These are phyloP conservation scores for Caenorhabditis sp. DNA, from an alignment of 2,888 invertebrate species.

Conservation along the genomic window DNA sequence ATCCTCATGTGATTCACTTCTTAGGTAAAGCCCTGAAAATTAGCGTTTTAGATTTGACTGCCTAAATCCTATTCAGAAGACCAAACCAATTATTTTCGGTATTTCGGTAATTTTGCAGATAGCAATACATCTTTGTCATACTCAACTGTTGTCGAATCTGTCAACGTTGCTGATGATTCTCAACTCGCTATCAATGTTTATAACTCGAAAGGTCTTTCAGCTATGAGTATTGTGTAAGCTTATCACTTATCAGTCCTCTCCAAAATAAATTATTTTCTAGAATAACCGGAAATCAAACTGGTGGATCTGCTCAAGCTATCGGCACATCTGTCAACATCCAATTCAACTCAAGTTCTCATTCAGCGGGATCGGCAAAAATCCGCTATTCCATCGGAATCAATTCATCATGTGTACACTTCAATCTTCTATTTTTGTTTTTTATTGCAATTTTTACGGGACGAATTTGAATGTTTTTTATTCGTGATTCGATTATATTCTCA, in stretches of 20 bases:
- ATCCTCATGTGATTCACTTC: no score
- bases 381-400: constrained; percentile 28
- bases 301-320: constrained; percentile 26
- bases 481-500: neutral
- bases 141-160: constrained; percentile 30
- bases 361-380: constrained; percentile 23
- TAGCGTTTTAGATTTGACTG: no score
- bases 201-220: constrained; percentile 14
- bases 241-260: neutral
- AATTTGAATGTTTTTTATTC: neutral
- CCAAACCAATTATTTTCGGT: neutral
- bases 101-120: constrained; percentile 8
- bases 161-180: constrained; percentile 20
- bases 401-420: neutral
- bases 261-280: constrained; percentile 5
- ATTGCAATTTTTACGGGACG: neutral
- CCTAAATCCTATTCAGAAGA: no score
- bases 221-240: constrained; percentile 37
- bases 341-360: constrained; percentile 12
- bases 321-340: constrained; percentile 24
- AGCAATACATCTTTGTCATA: constrained; percentile 14
- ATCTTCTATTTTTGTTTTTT: neutral
- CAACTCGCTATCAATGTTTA: constrained; percentile 27
- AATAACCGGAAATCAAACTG: constrained; percentile 37
- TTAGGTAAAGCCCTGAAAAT: no score